A percentile compares a stretch with the other conserved stretches of the same genome.
Evolutionary conservation across 2,888 invertebrate species (phyloP).

Genomic region (Cryptocheilus praepositus): DNA sequence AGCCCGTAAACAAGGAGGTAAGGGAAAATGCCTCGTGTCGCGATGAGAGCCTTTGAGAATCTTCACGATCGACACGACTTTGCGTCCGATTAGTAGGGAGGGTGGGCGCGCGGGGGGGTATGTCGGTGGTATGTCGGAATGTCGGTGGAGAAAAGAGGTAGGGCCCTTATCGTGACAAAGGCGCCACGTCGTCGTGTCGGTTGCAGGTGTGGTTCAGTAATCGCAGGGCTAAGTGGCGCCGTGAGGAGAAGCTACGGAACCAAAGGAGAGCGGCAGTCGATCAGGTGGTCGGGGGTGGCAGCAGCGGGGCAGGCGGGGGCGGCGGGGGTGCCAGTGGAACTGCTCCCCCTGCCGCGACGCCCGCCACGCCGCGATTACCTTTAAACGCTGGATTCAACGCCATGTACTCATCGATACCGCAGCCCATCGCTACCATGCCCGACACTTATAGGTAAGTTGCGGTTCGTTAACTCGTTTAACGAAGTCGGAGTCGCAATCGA

Average conservation of each 20-base stretch:
- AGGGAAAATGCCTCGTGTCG: too few relatives aligned
- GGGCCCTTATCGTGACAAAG: conserved; percentile 51
- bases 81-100: conserved; percentile 1
- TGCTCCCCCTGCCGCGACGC: conserved; percentile 76
- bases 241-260: conserved; percentile 98
- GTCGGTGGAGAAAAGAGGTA: conserved; percentile 30
- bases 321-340: conserved; percentile 74
- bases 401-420: conserved; percentile 96
- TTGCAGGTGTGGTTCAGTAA: conserved; percentile 99
- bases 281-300: conserved; percentile 74
- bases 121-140: conserved; percentile 42
- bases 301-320: conserved; percentile 58
- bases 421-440: conserved; percentile 95
- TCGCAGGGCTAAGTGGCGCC: conserved; percentile 98
- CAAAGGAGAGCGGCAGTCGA: conserved; percentile 84
- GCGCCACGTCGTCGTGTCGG: conserved; percentile 53
- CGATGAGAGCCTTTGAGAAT: too few relatives aligned
- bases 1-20: too few relatives aligned
- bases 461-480: too few relatives aligned
- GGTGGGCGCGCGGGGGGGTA: conserved; percentile 50
- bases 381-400: conserved; percentile 93
- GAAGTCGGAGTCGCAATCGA: too few relatives aligned
- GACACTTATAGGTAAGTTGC: conserved; percentile 86
- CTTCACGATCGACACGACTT: too few relatives aligned
- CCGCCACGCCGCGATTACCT: conserved; percentile 80